Conservation (phyloP, 2,113 vertebrate genomes). For the Poicephalus gulielmi region DNA sequence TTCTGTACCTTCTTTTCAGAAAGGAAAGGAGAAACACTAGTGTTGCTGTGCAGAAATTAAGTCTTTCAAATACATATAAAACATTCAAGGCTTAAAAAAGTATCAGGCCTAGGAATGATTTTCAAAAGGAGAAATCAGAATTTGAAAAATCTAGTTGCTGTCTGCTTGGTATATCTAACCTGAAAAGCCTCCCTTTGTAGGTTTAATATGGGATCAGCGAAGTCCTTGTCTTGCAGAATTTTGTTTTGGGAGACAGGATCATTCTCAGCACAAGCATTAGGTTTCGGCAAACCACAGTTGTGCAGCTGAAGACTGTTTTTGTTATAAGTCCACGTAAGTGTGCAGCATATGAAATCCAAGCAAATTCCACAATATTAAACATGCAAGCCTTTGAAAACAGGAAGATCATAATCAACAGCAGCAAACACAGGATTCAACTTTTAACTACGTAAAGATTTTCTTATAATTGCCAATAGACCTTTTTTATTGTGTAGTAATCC, state of each 20-base stretch:
- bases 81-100: not conserved
- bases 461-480: not conserved
- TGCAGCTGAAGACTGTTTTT: not conserved
- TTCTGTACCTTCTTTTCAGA: not conserved
- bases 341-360: not conserved
- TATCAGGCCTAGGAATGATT: not conserved
- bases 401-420: not conserved
- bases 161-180: not conserved
- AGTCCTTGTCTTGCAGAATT: not conserved
- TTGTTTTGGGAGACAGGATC: not conserved
- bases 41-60: not conserved
- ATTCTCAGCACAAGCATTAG: not conserved
- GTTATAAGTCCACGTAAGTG: not conserved
- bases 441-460: not conserved
- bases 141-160: not conserved
- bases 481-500: not conserved
- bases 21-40: not conserved
- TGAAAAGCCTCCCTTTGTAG: not conserved
- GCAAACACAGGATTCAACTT: not conserved
- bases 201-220: not conserved
- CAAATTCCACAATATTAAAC: not conserved
- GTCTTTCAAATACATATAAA: not conserved
- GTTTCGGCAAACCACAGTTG: not conserved
- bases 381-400: not conserved
- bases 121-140: not conserved